A percentile compares a stretch with the other conserved stretches of the same genome.
These are phyloP conservation scores for Ecdyonurus torrentis DNA, from an alignment of 2,888 invertebrate genomes.

Conservation along the genomic window DNA sequence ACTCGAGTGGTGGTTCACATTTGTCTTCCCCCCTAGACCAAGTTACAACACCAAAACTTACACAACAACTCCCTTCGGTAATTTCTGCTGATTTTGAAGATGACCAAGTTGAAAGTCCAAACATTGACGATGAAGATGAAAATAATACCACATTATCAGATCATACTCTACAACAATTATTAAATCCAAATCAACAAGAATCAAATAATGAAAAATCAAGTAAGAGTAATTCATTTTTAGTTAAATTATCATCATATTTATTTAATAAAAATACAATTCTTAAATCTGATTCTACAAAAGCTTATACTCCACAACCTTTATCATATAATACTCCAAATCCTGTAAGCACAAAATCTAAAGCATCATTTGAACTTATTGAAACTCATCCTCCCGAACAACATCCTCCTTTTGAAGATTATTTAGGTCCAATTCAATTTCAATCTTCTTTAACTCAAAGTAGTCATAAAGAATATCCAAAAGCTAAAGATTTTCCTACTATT, in stretches of 20 bases:
- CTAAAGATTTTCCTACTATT: background rate
- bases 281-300: background rate
- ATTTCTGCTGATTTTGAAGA: background rate
- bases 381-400: background rate
- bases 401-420: background rate
- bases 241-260: background rate
- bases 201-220: background rate
- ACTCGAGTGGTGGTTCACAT: background rate
- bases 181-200: background rate
- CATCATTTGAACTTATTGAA: background rate
- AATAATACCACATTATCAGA: background rate
- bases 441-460: background rate
- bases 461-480: background rate
- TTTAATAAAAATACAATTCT: background rate
- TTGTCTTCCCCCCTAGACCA: too few relatives aligned
- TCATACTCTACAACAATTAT: background rate
- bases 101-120: background rate
- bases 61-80: background rate
- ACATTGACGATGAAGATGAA: background rate
- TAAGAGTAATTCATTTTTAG: background rate
- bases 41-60: background rate
- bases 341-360: background rate
- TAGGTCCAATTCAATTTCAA: background rate
- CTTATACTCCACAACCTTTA: background rate
- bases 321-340: background rate